Percentiles rank a stretch among this genome's conserved stretches.
These are phyloP conservation scores for Lithophane socia DNA, from an alignment of 2,888 invertebrate species.

Conservation along the genomic window DNA sequence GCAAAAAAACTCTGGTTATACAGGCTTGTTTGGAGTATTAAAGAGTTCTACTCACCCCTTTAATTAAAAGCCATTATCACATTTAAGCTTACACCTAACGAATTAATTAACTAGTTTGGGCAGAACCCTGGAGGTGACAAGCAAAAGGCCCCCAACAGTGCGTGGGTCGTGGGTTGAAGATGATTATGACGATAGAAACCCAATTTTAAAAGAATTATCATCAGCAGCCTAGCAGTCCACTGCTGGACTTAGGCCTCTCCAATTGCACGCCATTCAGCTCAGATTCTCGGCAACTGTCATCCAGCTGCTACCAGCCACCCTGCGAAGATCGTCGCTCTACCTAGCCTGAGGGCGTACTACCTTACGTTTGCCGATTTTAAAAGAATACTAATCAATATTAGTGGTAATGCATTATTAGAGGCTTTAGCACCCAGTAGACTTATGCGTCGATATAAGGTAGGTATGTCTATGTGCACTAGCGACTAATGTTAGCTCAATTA, in stretches of 20 bases:
- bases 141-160: too few species aligned
- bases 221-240: too few species aligned
- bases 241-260: too few species aligned
- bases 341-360: too few species aligned
- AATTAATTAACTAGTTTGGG: neutral
- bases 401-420: neutral
- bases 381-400: neutral
- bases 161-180: neutral
- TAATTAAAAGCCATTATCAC: neutral
- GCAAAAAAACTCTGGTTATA: neutral
- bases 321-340: too few species aligned
- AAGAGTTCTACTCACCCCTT: neutral
- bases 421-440: neutral
- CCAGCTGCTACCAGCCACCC: too few species aligned
- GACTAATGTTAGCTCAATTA: slow-evolving; percentile 20
- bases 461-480: neutral
- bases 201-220: too few species aligned
- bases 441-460: slow-evolving; percentile 3
- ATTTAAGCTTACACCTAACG: neutral
- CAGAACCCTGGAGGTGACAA: too few species aligned
- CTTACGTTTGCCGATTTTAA: too few species aligned
- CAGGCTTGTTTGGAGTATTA: neutral
- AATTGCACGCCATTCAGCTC: too few species aligned
- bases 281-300: too few species aligned
- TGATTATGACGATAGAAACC: neutral